Conservation (phyloP, 2,888 invertebrate species). For the Drosophila nigricruria region DNA sequence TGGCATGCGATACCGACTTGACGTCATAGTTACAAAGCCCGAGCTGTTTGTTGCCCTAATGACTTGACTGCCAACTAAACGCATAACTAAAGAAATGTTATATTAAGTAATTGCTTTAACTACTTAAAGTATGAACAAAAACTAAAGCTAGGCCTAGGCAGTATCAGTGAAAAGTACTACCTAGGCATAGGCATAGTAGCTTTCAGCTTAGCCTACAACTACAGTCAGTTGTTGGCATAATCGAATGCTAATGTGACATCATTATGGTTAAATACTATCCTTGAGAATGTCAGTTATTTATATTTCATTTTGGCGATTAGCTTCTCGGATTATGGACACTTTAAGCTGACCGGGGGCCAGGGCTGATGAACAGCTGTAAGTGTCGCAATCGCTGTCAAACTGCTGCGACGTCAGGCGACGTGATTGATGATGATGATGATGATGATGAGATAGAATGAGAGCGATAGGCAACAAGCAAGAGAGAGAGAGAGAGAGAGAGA, state of each 20-base stretch:
- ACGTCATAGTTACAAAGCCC: not conserved
- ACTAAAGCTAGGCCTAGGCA: not conserved
- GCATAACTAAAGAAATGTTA: not conserved
- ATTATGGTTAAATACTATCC: slow-evolving; percentile 19
- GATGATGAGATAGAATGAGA: slow-evolving; percentile 6
- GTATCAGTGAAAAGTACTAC: too few relatives aligned
- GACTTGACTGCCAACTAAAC: not conserved
- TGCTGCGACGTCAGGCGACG: slow-evolving; percentile 44
- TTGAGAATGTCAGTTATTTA: slow-evolving; percentile 17
- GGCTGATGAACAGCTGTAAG: slow-evolving; percentile 70
- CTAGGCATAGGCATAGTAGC: too few relatives aligned
- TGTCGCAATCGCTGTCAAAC: slow-evolving; percentile 79
- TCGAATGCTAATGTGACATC: slow-evolving; percentile 25
- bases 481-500: not conserved
- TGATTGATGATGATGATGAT: slow-evolving; percentile 73
- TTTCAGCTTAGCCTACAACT: not conserved
- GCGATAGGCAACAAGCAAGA: not conserved
- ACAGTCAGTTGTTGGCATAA: not conserved
- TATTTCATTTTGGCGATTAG: slow-evolving; percentile 40
- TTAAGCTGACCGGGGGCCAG: slow-evolving; percentile 45
- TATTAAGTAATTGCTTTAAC: not conserved
- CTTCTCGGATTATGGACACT: slow-evolving; percentile 39
- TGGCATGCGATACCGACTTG: not conserved
- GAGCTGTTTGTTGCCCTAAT: not conserved
- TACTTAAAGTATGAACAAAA: not conserved